Conservation (phyloP, 2,113 vertebrate species). For the Mandrillus leucophaeus region DNA sequence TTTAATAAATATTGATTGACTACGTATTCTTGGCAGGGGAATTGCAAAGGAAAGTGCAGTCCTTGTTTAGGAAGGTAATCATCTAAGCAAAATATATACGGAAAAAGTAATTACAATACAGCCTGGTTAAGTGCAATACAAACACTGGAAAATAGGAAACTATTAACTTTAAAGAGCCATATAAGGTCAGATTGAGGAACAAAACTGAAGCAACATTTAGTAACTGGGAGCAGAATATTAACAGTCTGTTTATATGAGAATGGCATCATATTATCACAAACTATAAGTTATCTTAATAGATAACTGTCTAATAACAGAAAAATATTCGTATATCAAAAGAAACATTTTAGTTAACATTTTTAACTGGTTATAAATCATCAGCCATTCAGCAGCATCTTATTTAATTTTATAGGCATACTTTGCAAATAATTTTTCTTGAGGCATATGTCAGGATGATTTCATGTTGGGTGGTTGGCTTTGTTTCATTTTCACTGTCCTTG, state of each 20-base stretch:
- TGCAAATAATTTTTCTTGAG: background rate
- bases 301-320: background rate
- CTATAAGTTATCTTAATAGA: background rate
- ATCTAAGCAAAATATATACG: background rate
- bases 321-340: background rate
- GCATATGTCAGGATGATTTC: background rate
- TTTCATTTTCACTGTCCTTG: background rate
- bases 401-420: background rate
- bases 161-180: background rate
- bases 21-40: background rate
- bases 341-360: background rate
- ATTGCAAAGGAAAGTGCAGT: background rate
- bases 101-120: background rate
- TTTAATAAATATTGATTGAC: background rate
- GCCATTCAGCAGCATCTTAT: background rate
- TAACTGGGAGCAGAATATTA: background rate
- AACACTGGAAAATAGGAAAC: background rate
- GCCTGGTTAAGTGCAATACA: background rate
- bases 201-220: background rate
- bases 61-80: background rate
- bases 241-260: background rate
- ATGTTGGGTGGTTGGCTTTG: background rate
- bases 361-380: constrained; percentile 5
- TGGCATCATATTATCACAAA: background rate
- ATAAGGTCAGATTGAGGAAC: background rate